Evolutionary conservation across 2,888 invertebrate genomes (phyloP).

Genomic region (Protula sp.): DNA sequence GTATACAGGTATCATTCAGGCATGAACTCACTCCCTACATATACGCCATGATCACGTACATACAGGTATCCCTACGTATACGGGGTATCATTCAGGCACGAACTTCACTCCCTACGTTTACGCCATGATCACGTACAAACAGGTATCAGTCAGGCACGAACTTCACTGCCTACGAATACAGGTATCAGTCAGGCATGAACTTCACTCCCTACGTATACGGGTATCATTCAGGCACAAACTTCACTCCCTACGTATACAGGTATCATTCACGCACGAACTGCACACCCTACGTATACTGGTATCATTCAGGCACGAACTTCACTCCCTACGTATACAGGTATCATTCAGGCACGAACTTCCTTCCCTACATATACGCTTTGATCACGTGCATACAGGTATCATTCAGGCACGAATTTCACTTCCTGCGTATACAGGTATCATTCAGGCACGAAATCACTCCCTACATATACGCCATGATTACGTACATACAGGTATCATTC

Average conservation of each 20-base stretch:
- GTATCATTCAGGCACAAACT: no score
- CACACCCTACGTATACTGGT: no score
- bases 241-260: no score
- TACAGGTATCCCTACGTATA: no score
- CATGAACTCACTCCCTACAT: no score
- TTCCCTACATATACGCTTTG: conserved; percentile 53
- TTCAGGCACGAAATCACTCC: no score
- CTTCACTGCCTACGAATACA: conserved; percentile 53
- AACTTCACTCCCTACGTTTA: conserved; percentile 54
- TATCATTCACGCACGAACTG: no score
- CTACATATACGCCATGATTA: conserved; percentile 55
- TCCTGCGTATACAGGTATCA: conserved; percentile 51
- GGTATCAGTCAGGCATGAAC: conserved; percentile 48
- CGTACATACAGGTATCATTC: conserved; percentile 55
- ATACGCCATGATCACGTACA: conserved; percentile 54
- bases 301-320: conserved; percentile 54
- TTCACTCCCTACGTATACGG: conserved; percentile 55
- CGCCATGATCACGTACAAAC: conserved; percentile 54
- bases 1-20: no score
- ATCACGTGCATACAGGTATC: conserved; percentile 55
- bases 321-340: no score
- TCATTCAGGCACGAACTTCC: conserved; percentile 52
- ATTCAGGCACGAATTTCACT: conserved; percentile 53
- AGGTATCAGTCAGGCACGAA: conserved; percentile 53
- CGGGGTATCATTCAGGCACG: conserved; percentile 51